Evolutionary conservation across 2,888 invertebrate genomes (phyloP).

Genomic region (Agapetus fuscipes): DNA sequence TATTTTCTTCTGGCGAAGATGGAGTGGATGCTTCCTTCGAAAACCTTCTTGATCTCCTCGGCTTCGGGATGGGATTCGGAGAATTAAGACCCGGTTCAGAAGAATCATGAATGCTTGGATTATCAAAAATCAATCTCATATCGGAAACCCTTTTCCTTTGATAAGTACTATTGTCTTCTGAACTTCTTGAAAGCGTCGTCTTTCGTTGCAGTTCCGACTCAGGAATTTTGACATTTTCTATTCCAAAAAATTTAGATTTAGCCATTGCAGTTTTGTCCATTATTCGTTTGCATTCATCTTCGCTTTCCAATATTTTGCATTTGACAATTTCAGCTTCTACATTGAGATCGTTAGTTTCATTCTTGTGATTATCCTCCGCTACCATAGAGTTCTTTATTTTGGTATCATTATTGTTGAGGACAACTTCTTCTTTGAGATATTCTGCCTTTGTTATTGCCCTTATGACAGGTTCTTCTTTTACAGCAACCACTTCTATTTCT

Average conservation of each 20-base stretch:
- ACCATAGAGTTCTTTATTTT: too few species aligned
- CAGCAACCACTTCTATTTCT: too few species aligned
- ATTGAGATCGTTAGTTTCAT: too few species aligned
- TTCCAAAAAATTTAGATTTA: conserved; percentile 36
- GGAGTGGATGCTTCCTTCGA: too few species aligned
- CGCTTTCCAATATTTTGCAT: conserved; percentile 35
- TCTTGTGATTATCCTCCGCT: too few species aligned
- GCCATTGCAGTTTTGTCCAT: conserved; percentile 31
- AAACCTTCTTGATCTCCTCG: conserved; percentile 44
- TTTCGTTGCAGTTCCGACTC: conserved; percentile 33
- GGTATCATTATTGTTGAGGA: too few species aligned
- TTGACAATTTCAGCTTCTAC: conserved; percentile 37
- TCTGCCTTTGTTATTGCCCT: too few species aligned
- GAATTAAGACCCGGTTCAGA: conserved; percentile 22
- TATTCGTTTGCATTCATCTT: conserved; percentile 10
- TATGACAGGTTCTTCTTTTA: too few species aligned
- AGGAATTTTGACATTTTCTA: conserved; percentile 40
- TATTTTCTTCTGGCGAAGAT: too few species aligned
- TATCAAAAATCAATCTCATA: conserved; percentile 46
- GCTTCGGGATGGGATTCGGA: conserved; percentile 50
- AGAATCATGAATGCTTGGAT: conserved; percentile 32
- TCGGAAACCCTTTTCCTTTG: conserved; percentile 27
- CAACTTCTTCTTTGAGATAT: too few species aligned
- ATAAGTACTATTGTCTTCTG: conserved; percentile 30
- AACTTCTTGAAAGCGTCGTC: conserved; percentile 30